A percentile compares a stretch with the other conserved stretches of the same genome.
Conservation (phyloP, 2,888 invertebrate species). For the Trachelus stipa region DNA sequence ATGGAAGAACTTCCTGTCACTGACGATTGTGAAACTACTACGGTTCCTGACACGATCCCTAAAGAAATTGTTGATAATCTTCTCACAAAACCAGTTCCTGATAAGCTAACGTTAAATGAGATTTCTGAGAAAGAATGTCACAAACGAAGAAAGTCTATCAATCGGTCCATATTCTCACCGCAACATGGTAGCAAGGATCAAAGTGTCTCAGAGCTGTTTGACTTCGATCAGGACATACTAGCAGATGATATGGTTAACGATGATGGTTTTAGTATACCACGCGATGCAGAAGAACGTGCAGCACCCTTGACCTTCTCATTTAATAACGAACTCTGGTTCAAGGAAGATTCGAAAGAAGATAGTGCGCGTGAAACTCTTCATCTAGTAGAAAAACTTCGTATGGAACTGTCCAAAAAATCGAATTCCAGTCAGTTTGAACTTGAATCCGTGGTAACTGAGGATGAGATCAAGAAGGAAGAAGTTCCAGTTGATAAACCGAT, state of each 20-base stretch:
- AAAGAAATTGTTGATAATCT: slow-evolving; percentile 41
- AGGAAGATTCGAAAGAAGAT: slow-evolving; percentile 85
- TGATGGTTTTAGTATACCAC: slow-evolving; percentile 74
- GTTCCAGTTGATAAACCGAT: slow-evolving; percentile 31
- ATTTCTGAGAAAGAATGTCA: slow-evolving; percentile 47
- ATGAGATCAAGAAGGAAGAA: slow-evolving; percentile 55
- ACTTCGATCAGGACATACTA: slow-evolving; percentile 73
- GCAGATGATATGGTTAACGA: slow-evolving; percentile 73
- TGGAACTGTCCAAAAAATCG: slow-evolving; percentile 78
- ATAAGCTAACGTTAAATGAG: slow-evolving; percentile 37
- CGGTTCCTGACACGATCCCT: background rate
- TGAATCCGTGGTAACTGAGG: slow-evolving; percentile 62
- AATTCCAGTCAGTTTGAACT: slow-evolving; percentile 69
- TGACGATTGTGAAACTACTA: background rate
- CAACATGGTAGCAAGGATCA: slow-evolving; percentile 71
- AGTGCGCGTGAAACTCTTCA: slow-evolving; percentile 86
- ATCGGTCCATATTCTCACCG: slow-evolving; percentile 79
- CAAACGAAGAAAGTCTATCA: slow-evolving; percentile 62
- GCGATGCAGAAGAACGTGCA: slow-evolving; percentile 73
- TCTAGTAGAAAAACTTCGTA: slow-evolving; percentile 84
- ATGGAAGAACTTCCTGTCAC: slow-evolving; percentile 16
- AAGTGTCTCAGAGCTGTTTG: slow-evolving; percentile 73
- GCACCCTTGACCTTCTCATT: slow-evolving; percentile 73
- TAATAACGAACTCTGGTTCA: slow-evolving; percentile 76
- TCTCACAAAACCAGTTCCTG: slow-evolving; percentile 45